Conservation (phyloP, 2,888 invertebrate species). For the Megastigmus dorsalis region DNA sequence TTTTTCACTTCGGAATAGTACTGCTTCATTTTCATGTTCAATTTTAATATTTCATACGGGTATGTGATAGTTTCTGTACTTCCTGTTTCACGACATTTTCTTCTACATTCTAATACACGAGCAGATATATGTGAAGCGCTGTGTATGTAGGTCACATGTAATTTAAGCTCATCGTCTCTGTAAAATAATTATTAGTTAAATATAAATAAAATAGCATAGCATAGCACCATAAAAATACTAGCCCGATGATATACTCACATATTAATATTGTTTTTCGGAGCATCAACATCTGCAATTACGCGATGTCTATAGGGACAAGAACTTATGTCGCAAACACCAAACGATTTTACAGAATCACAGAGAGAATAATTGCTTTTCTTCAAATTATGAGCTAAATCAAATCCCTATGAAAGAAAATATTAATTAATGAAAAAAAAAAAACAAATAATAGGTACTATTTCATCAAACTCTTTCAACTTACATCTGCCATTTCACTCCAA, state of each 20-base stretch:
- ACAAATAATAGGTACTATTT: too few species aligned
- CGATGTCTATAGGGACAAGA: conserved; percentile 80
- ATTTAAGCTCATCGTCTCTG: conserved; percentile 66
- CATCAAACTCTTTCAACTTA: conserved; percentile 63
- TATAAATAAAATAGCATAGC: too few species aligned
- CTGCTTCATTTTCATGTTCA: conserved; percentile 60
- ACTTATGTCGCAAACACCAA: conserved; percentile 80
- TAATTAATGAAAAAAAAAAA: background rate
- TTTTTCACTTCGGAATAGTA: conserved; percentile 63
- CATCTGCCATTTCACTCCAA: conserved; percentile 67
- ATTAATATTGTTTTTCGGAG: conserved; percentile 75
- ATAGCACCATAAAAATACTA: background rate
- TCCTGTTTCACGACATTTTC: conserved; percentile 54
- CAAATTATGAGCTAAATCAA: conserved; percentile 64
- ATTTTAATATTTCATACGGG: conserved; percentile 60
- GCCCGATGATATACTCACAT: conserved; percentile 55
- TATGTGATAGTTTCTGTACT: conserved; percentile 42
- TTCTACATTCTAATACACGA: conserved; percentile 75
- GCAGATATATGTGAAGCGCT: conserved; percentile 80
- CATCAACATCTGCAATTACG: conserved; percentile 76
- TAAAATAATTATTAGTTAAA: conserved; percentile 12
- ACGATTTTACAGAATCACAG: conserved; percentile 79
- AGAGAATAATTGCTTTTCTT: conserved; percentile 76
- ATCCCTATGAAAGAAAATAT: conserved; percentile 55
- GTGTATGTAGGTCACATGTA: conserved; percentile 72